Evolutionary conservation across 2,797 vertebrate species (phyloP).

Genomic region (Gobio occitaniae): DNA sequence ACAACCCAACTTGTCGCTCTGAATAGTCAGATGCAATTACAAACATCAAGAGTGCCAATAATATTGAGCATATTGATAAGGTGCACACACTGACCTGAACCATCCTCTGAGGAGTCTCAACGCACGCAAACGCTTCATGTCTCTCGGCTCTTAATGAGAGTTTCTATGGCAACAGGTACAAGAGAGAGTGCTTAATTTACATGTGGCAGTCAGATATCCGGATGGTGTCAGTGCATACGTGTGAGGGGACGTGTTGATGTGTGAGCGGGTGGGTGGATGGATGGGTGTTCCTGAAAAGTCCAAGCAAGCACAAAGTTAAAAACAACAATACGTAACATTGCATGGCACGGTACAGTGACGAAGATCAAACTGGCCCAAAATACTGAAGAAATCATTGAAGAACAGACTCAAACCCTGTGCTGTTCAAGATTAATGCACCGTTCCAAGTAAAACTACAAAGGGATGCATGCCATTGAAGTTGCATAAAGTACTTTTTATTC

Average conservation of each 20-base stretch:
- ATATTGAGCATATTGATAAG: slow-evolving; percentile 29
- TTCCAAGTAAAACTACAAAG: neutral
- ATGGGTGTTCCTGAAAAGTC: neutral
- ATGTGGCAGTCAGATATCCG: slow-evolving; percentile 38
- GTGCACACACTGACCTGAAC: neutral
- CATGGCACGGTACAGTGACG: neutral
- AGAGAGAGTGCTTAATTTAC: slow-evolving; percentile 15
- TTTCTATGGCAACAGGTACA: slow-evolving; percentile 47
- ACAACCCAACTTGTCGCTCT: neutral
- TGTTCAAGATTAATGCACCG: no score
- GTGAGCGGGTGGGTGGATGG: neutral
- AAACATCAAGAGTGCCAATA: slow-evolving; percentile 6
- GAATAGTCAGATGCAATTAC: slow-evolving; percentile 2
- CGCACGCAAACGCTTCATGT: neutral
- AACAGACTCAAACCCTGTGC: neutral
- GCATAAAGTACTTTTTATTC: neutral
- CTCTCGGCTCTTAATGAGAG: slow-evolving; percentile 33
- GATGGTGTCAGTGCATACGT: neutral
- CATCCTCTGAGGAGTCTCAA: slow-evolving; percentile 16
- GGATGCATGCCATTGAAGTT: neutral
- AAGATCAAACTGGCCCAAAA: neutral
- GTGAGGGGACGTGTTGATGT: neutral
- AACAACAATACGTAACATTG: neutral
- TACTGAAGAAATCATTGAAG: neutral
- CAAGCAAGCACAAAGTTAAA: neutral